Conservation (phyloP, 2,797 vertebrate genomes). For the Mormyrops attenuatus region DNA sequence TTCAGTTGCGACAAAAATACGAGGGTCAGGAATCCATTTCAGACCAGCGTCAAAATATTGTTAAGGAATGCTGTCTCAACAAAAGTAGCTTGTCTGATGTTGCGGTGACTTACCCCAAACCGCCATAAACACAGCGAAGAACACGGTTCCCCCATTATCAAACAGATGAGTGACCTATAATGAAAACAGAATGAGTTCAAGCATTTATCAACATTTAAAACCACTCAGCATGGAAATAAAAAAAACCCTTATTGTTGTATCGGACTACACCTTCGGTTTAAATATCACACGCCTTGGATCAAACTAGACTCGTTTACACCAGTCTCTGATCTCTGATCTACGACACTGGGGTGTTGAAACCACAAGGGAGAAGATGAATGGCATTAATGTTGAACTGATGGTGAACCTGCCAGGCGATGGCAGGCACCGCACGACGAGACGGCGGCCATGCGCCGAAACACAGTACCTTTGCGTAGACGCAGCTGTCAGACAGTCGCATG, state of each 20-base stretch:
- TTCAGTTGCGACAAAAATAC: background rate
- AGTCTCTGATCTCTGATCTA: background rate
- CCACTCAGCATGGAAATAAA: background rate
- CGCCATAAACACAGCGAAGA: slow-evolving; percentile 94
- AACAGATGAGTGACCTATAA: slow-evolving; percentile 86
- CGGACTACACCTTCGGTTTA: background rate
- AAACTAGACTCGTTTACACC: background rate
- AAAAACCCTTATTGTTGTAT: background rate
- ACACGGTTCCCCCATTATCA: slow-evolving; percentile 88
- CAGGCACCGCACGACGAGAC: background rate
- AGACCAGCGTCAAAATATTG: background rate
- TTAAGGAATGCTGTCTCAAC: background rate
- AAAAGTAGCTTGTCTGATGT: background rate
- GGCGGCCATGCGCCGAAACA: background rate
- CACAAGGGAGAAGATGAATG: background rate
- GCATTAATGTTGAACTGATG: background rate
- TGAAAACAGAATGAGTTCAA: background rate
- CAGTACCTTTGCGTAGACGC: slow-evolving; percentile 86
- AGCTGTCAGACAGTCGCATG: slow-evolving; percentile 87
- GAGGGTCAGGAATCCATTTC: background rate
- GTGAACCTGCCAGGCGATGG: background rate
- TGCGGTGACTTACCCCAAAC: slow-evolving; percentile 79
- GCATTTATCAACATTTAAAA: background rate
- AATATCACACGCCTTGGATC: background rate
- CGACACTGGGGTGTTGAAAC: background rate